Evolutionary conservation across 2,888 invertebrate genomes (phyloP), one percentile per base, ranked within the genome.

Genomic region (Aleiodes testaceus): DNA sequence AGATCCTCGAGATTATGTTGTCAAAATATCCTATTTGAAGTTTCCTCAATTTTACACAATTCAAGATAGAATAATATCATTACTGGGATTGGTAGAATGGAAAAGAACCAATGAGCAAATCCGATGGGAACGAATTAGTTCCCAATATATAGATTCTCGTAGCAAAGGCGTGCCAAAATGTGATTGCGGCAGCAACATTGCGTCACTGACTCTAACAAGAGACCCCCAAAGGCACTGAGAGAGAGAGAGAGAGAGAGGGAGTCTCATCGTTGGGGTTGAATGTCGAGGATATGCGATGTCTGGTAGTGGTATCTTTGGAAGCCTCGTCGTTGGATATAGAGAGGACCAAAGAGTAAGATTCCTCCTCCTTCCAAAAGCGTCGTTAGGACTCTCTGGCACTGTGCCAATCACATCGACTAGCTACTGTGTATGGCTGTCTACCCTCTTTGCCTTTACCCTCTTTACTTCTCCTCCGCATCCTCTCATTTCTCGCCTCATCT

Each of bases 371-470:
- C 82, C 81, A 82, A 82, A 83, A 82, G 84, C 85, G 82, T 86
- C 86, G 86, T 86, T 87, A 86, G 85, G 80, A 80, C 78, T 79
- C 79, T 75, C 81, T 86, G 86, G 86, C 86, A 83, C 79, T 74
- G 79, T 79, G 84, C 86, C 86, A 86, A 86, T 85, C 84, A 85
- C 85, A 84, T 86, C 84, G 85, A 83, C 86, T 85, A 81, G 80
- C 81, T 82, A 80, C 66, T 80, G 80, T 84, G 80, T 84, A 85
- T 77, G 81, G 82, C 80, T 74, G 72, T 77, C 72, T 67, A 59
- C 59, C 16, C 59, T 36, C 67, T 73, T 72, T 73, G 72, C 78
- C 70, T 64, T 50, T 36, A 45, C 47, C 61, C 66, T 45, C 52
- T 53, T 44, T 26, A 0, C 26, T 22, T 22, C 36, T 36, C 2